Conservation (phyloP, 30 jellyfish, hydroid and myxozoan species). For the Phacellophora camtschatica region DNA sequence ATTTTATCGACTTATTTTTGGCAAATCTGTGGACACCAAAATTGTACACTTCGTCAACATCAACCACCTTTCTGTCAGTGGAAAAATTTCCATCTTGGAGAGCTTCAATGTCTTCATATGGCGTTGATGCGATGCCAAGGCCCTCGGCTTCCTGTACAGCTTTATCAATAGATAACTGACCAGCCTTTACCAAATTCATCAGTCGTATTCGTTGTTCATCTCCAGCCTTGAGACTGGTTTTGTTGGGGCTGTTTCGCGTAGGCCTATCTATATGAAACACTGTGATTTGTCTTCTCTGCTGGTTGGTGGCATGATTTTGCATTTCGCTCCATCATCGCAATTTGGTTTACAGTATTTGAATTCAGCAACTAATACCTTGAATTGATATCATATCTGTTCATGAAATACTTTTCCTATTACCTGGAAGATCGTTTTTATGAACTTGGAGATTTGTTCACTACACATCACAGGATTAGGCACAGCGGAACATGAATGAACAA, state of each 20-base stretch:
- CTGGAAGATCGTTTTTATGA: too few species aligned
- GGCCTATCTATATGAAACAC: slow-evolving; percentile 45
- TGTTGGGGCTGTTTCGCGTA: slow-evolving; percentile 43
- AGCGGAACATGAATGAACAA: too few species aligned
- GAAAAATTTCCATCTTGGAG: background rate
- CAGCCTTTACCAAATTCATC: slow-evolving; percentile 94
- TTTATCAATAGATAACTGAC: slow-evolving; percentile 76
- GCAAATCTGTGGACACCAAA: slow-evolving; percentile 85
- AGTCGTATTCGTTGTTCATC: slow-evolving; percentile 83
- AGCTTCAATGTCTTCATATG: slow-evolving; percentile 47
- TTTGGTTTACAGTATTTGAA: too few species aligned
- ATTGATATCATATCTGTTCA: too few species aligned
- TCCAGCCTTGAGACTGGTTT: slow-evolving; percentile 72
- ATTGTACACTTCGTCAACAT: slow-evolving; percentile 61
- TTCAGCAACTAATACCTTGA: too few species aligned
- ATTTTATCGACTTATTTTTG: slow-evolving; percentile 59
- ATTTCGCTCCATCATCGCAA: too few species aligned
- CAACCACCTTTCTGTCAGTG: background rate
- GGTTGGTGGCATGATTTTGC: background rate
- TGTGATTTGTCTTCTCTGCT: slow-evolving; percentile 18
- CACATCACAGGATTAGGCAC: too few species aligned
- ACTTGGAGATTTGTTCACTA: too few species aligned
- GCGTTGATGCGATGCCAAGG: slow-evolving; percentile 84
- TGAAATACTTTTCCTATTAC: too few species aligned
- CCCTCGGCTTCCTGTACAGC: slow-evolving; percentile 84